A percentile compares a stretch with the other conserved stretches of the same genome.
Conservation (phyloP, 2,113 vertebrate species). For the Monarcha castaneiventris region DNA sequence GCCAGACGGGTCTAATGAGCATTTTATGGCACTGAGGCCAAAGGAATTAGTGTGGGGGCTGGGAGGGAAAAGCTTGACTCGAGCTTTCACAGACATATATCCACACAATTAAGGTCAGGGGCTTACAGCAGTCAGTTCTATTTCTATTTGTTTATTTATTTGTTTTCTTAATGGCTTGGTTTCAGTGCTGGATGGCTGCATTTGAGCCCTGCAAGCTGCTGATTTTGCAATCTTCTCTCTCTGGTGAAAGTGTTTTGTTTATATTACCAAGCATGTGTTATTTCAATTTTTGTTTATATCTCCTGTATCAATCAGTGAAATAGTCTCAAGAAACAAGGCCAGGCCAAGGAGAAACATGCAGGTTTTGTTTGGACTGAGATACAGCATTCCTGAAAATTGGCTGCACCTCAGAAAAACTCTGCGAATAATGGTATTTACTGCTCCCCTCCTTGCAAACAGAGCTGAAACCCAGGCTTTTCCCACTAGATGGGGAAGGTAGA, state of each 20-base stretch:
- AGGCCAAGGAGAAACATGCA: slow-evolving; percentile 58
- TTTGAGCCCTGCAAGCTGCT: not conserved
- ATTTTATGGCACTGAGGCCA: not conserved
- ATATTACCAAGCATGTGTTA: slow-evolving; percentile 48
- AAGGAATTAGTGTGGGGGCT: not conserved
- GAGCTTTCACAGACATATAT: not conserved
- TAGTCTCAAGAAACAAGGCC: slow-evolving; percentile 17
- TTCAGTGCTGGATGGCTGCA: not conserved
- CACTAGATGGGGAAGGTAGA: not conserved
- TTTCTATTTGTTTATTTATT: not conserved
- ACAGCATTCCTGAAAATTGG: slow-evolving; percentile 67
- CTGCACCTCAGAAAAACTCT: slow-evolving; percentile 59
- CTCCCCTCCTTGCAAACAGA: slow-evolving; percentile 47
- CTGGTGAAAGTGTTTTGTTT: slow-evolving; percentile 30
- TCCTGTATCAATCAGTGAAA: slow-evolving; percentile 57
- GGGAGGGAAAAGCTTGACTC: not conserved
- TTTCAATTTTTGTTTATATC: slow-evolving; percentile 65
- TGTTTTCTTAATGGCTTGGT: slow-evolving; percentile 13
- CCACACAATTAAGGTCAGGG: not conserved
- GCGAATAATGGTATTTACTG: slow-evolving; percentile 64
- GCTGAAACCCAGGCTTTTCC: slow-evolving; percentile 21
- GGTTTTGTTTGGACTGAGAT: slow-evolving; percentile 64
- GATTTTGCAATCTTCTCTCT: slow-evolving; percentile 46
- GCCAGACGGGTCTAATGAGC: accelerated
- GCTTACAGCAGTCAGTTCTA: not conserved